Conservation (phyloP, 2,888 invertebrate genomes). For the Rhorus exstirpatorius region DNA sequence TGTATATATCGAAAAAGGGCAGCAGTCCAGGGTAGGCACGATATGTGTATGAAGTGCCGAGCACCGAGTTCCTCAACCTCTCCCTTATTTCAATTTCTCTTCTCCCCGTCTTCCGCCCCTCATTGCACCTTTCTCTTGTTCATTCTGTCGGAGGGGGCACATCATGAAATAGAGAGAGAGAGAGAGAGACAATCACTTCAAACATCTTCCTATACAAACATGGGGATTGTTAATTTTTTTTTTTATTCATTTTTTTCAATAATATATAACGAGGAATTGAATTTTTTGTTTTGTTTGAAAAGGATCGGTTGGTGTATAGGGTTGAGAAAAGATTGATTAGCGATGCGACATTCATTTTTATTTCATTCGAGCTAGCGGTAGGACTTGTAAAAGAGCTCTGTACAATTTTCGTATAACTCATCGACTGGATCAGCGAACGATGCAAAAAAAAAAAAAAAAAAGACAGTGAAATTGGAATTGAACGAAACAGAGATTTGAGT, state of each 20-base stretch:
- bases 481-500: too few relatives aligned
- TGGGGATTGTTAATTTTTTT: conserved; percentile 42
- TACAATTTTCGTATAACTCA: not conserved
- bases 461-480: too few relatives aligned
- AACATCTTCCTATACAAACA: conserved; percentile 31
- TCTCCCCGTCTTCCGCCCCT: not conserved
- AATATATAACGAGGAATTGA: conserved; percentile 34
- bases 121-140: conserved; percentile 47
- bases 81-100: conserved; percentile 12
- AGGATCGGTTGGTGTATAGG: conserved; percentile 33
- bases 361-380: too few relatives aligned
- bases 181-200: not conserved
- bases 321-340: conserved; percentile 22
- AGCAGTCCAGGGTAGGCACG: conserved; percentile 44
- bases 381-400: not conserved
- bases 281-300: conserved; percentile 52
- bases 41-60: conserved; percentile 9
- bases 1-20: conserved; percentile 59
- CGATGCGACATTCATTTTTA: conserved; percentile 11
- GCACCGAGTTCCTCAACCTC: conserved; percentile 22
- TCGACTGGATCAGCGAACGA: too few relatives aligned
- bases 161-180: conserved; percentile 8
- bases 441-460: too few relatives aligned
- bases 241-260: conserved; percentile 3
- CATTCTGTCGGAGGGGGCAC: conserved; percentile 4